Base-by-base conservation (phyloP, 35 echinoderm and acorn worm genomes). In the Amphiura filiformis region DNA sequence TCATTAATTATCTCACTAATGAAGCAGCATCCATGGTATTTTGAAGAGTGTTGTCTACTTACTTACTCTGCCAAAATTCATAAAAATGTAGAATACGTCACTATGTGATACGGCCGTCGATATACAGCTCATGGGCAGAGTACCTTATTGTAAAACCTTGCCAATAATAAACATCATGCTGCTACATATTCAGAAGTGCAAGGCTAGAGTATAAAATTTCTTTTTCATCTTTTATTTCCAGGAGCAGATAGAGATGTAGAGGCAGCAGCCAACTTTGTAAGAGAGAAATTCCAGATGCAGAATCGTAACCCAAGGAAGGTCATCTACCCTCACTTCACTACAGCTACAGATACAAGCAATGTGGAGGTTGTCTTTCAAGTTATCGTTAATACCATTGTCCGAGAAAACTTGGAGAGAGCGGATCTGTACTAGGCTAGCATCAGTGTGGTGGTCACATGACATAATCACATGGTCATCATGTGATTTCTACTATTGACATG, bases 351-450 rank as follows among this genome's bases (percentile, higher is more conserved):
- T 64, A 98, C 96, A 22, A 92, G 39, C 26, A 98, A 98, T 84
- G 89, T 98, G n/a, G 89, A 98, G 86, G 93, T 94, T 20, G 93
- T 98, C 52, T 98, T 98, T 90, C 92, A 98, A 65, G 93, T 91
- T 17, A 89, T 94, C 36, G 90, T 93, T 32, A 86, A 98, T 33
- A 94, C 92, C 23, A 90, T 98, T 23, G 91, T 98, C 70, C 82
- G 76, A 76, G 78, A 88, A 36, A 98, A 98, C 77, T 56, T 98
- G 37, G 81, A 94, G 38, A 84, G 87, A n/a, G 87, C 87, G 31
- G 88, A 52, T 20, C 40, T 94, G 33, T 75, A 86, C 57, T 94
- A 83, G 81, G n/a, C n/a, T 39, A 81, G n/a, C n/a, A n/a, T n/a
- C n/a, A n/a, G n/a, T n/a, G n/a, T n/a, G n/a, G n/a, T n/a, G n/a